Evolutionary conservation across 2,113 vertebrate species (phyloP).

Genomic region (Andinoacara biseriatus): DNA sequence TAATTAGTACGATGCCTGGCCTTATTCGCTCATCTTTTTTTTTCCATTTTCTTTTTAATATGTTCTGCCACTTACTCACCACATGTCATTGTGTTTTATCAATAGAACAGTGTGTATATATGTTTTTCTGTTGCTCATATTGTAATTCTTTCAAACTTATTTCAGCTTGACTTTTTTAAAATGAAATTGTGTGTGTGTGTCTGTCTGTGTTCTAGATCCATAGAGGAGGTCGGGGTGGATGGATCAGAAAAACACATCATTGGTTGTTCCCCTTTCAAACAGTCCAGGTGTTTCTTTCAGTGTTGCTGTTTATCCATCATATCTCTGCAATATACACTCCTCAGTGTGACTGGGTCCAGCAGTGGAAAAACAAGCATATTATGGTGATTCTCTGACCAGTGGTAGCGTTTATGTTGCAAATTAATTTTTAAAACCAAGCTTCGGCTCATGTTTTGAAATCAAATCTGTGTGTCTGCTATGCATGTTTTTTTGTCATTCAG

Average conservation of each 20-base stretch:
- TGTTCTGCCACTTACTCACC: neutral
- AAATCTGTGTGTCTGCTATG: neutral
- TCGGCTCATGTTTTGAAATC: neutral
- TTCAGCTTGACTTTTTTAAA: neutral
- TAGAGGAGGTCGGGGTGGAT: neutral
- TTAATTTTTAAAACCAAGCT: neutral
- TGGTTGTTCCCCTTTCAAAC: neutral
- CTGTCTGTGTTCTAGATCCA: neutral
- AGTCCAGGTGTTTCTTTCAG: neutral
- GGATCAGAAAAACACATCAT: neutral
- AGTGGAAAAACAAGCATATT: neutral
- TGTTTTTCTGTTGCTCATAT: neutral
- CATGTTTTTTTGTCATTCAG: neutral
- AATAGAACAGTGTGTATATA: neutral
- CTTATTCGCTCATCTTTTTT: neutral
- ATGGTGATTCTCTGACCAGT: neutral
- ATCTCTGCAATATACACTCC: neutral
- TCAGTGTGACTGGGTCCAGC: neutral
- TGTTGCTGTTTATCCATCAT: neutral
- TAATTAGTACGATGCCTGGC: no score
- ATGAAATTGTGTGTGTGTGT: neutral
- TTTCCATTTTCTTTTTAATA: neutral
- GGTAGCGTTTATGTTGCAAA: neutral
- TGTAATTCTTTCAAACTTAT: neutral
- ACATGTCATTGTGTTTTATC: neutral